Percentiles rank a stretch among this genome's conserved stretches.
These are phyloP conservation scores for Apostichopus parvimensis DNA, from an alignment of 35 echinoderm and acorn worm genomes.

Conservation along the genomic window DNA sequence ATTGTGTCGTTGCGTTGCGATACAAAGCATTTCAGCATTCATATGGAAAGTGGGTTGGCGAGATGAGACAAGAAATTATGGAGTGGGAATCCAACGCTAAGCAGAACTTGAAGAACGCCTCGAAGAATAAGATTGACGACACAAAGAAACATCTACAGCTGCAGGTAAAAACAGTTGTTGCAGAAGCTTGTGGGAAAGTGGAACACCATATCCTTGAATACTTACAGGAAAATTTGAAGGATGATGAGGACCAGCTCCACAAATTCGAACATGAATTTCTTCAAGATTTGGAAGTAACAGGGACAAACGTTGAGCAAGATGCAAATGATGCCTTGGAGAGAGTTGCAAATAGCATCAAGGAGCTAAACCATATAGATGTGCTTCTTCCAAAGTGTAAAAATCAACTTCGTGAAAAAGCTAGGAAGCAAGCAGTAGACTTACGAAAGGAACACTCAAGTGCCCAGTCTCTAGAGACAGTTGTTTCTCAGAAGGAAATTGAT, in stretches of 20 bases:
- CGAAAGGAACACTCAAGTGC: not conserved
- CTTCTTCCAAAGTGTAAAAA: conserved; percentile 25
- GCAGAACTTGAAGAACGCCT: not conserved
- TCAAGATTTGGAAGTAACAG: conserved; percentile 5
- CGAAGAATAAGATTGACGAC: not conserved
- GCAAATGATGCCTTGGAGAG: conserved; percentile 1
- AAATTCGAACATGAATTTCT: conserved; percentile 45
- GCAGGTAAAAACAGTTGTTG: not conserved
- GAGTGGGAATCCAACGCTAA: conserved; percentile 37
- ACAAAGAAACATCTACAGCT: not conserved
- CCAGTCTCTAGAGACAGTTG: not conserved
- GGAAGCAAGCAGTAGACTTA: conserved; percentile 22
- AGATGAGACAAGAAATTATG: conserved; percentile 33
- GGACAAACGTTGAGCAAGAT: not conserved
- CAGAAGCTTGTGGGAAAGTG: not conserved
- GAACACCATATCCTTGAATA: too few species aligned
- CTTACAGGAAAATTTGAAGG: too few species aligned
- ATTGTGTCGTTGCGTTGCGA: not conserved
- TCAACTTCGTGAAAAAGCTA: conserved; percentile 14
- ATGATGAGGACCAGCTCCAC: not conserved
- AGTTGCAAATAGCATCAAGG: not conserved
- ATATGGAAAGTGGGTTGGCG: conserved; percentile 46
- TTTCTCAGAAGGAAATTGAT: not conserved
- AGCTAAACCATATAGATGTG: conserved; percentile 25
- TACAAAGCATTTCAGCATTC: conserved; percentile 39